phyloP scores from a whole-genome alignment of 1,140 invertebrate genomes.

The honey bee (Apis mellifera) region Amel_HAv3.1 CM009943.2:10650001-10650500 shows the following conservation, averaged over 20 bases:
- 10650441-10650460: too few species aligned
- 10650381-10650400: not conserved
- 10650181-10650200: not conserved
- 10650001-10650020: too few species aligned
- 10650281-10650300: not conserved
- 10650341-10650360: not conserved
- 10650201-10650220: not conserved
- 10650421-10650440: too few species aligned
- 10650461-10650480: too few species aligned
- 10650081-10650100: not conserved
- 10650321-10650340: not conserved
- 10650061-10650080: not conserved
- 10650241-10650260: not conserved
- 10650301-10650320: not conserved
- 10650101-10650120: too few species aligned
- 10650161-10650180: too few species aligned
- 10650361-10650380: not conserved
- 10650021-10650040: too few species aligned
- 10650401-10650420: not conserved
- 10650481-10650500: too few species aligned
- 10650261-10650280: not conserved
- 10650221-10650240: not conserved
- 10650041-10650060: too few species aligned
- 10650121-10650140: not conserved
- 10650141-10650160: not conserved